Base-by-base conservation (phyloP, 2,888 invertebrate genomes). In the Branchellion lobata region DNA sequence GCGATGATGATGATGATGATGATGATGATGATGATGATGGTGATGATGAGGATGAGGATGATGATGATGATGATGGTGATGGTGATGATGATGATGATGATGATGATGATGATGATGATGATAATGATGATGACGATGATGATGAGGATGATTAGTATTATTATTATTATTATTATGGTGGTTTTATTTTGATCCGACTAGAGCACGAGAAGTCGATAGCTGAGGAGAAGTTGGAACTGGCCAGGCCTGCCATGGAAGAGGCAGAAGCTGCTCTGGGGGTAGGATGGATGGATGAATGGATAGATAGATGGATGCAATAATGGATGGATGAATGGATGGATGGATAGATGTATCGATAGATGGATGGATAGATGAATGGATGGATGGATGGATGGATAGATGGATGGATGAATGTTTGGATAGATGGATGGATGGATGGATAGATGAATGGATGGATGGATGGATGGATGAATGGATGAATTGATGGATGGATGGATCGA, bases 251-350 rank as follows among this genome's bases (percentile, higher is more conserved):
- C 5, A 83, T 87, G n/a, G 82, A 84, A 73, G 85, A 85, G 81
- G 87, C 87, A 77, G 87, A 87, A 80, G 83, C 84, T 33, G 87
- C 87, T 57, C 82, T 87, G 29, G 84, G 85, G 85, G 86, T 86
- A 0, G 33, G 69, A 53, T 29, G 0, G 31, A 14, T 18, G 21
- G 21, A 24, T 57, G 21, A 5, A 24, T 18, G 21, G 61, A 24
- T 57, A n/a, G 61, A 24, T 57, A n/a, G 21, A n/a, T 57, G 61
- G 5, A 68, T 29, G 68, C 14, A 68, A 1, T 14, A 24, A 8
- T 29, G 68, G 31, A 68, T 27, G 31, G 68, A 1, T 29, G 68
- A 18, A 27, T 31, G 3, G 18, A 14, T 40, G 40, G 40, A 40
- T 40, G 40, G 5, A 14, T 40, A 14, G 5, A 14, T 8, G 5